These are phyloP conservation scores for Corapipo altera DNA, from an alignment of 2,113 vertebrate species.

Conservation along the genomic window DNA sequence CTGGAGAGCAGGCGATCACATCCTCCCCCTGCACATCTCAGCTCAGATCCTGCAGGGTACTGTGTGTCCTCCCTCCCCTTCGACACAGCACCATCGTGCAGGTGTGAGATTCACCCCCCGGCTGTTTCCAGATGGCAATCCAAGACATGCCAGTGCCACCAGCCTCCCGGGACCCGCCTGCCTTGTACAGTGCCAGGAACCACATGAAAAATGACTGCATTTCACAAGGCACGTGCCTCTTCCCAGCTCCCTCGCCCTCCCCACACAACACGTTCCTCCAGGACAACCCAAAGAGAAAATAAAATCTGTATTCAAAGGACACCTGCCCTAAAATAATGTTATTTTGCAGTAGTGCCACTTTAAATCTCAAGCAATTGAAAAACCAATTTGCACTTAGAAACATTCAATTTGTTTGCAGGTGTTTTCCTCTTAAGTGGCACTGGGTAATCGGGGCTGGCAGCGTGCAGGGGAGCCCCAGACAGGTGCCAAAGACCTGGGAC, in stretches of 20 bases:
- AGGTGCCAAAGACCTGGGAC: background rate
- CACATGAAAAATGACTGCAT: background rate
- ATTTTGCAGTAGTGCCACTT: conserved; percentile 50
- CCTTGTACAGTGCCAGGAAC: background rate
- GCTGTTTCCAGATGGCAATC: background rate
- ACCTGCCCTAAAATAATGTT: conserved; percentile 1
- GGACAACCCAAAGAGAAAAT: background rate
- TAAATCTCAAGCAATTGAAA: conserved; percentile 55
- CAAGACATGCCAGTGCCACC: background rate
- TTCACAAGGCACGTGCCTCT: background rate
- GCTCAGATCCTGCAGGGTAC: fast-evolving
- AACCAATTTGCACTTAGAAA: conserved; percentile 66
- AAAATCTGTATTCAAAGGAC: conserved; percentile 2
- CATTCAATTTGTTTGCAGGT: conserved; percentile 61
- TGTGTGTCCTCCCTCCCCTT: background rate
- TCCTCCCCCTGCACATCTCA: background rate
- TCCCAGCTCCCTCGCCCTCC: background rate
- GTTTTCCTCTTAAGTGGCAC: conserved; percentile 24
- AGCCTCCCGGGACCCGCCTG: background rate
- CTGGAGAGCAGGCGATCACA: fast-evolving
- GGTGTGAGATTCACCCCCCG: fast-evolving
- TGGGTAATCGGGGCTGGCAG: background rate
- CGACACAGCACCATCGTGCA: fast-evolving
- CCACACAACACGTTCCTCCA: background rate
- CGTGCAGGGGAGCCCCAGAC: background rate